These are phyloP conservation scores for Danaus melanippus DNA, from an alignment of 1,140 invertebrate species.

Conservation along the genomic window DNA sequence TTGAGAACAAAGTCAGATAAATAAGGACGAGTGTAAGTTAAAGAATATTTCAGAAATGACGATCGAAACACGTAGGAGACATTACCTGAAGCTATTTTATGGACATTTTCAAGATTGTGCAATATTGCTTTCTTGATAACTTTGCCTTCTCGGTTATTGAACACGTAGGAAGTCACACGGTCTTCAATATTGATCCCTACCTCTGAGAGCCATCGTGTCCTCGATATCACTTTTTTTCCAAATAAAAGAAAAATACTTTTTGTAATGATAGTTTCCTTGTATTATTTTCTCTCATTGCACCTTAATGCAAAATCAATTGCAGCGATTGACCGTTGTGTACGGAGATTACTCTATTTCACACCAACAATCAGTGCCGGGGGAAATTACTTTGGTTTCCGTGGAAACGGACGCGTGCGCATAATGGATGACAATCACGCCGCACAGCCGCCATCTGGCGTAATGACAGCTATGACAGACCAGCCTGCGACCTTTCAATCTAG, in stretches of 20 bases:
- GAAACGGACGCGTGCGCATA: constrained; percentile 52
- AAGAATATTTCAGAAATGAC: neutral
- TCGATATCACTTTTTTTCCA: constrained; percentile 5
- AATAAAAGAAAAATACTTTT: constrained; percentile 3
- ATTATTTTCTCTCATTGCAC: constrained; percentile 3
- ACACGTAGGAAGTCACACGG: constrained; percentile 11
- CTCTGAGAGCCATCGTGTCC: too few species aligned
- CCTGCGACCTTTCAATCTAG: constrained; percentile 67
- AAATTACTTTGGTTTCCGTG: constrained; percentile 37
- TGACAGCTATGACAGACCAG: constrained; percentile 46
- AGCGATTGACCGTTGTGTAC: constrained; percentile 11
- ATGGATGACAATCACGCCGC: constrained; percentile 44
- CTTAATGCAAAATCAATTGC: constrained; percentile 14
- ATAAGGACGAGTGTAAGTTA: too few species aligned
- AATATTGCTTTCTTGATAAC: constrained; percentile 3
- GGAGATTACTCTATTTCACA: constrained; percentile 41
- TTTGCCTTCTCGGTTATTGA: neutral
- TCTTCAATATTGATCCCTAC: constrained; percentile 4
- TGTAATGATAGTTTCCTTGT: constrained; percentile 7
- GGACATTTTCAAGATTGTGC: constrained; percentile 3
- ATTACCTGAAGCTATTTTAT: constrained; percentile 10
- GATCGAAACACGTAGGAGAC: constrained; percentile 16
- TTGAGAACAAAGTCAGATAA: too few species aligned
- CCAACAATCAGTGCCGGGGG: constrained; percentile 32
- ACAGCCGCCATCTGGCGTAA: constrained; percentile 47